phyloP scores from a whole-genome alignment of 2,888 invertebrate species.

The Agonopterix heracliana region DNA sequence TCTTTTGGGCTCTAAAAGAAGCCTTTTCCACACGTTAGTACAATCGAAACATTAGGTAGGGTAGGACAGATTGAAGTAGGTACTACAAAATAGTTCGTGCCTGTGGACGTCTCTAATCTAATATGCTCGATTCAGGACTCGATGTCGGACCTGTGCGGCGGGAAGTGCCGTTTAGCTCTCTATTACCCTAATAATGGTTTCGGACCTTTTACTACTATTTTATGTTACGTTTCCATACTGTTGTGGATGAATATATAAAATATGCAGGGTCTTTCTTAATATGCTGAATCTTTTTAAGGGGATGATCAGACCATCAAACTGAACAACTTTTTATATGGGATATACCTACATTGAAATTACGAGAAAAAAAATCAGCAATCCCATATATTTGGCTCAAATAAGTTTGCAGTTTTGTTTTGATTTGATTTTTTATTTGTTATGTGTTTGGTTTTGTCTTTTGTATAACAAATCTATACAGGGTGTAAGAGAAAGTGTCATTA shows the following conservation, averaged over 20 bases:
- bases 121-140: conserved; percentile 47
- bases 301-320: too few relatives aligned
- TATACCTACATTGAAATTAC: too few relatives aligned
- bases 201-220: conserved; percentile 23
- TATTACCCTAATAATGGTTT: conserved; percentile 34
- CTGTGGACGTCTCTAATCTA: conserved; percentile 56
- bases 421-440: too few relatives aligned
- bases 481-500: too few relatives aligned
- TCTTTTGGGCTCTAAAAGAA: conserved; percentile 6
- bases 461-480: too few relatives aligned
- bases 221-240: neutral
- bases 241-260: neutral
- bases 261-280: too few relatives aligned
- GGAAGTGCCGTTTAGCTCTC: conserved; percentile 33
- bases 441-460: too few relatives aligned
- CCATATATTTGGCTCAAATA: too few relatives aligned
- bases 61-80: conserved; percentile 35
- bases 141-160: conserved; percentile 28
- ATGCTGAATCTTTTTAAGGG: too few relatives aligned
- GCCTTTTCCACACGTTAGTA: conserved; percentile 17
- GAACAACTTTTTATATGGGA: neutral
- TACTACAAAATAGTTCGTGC: conserved; percentile 46
- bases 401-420: too few relatives aligned
- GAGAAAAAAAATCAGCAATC: too few relatives aligned
- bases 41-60: conserved; percentile 12